Base-by-base conservation (phyloP, 2,888 invertebrate species). In the Elysia crispata region DNA sequence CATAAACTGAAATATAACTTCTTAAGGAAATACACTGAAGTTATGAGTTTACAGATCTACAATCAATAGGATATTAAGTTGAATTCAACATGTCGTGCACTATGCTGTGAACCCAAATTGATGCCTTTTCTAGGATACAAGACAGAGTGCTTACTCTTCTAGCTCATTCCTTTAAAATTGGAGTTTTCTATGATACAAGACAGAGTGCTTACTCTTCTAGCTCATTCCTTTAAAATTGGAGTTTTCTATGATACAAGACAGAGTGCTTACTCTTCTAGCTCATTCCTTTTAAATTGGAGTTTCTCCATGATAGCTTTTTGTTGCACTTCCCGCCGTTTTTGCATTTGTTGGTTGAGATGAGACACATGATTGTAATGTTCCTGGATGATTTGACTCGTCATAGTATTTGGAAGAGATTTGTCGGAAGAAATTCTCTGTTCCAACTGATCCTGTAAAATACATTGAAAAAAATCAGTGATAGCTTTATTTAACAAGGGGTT, bases 261-360 rank as follows among this genome's bases (percentile, higher is more conserved):
- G 11, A 41, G 13, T 1, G 64, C 78, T 49, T 77, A 91, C 91
- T 88, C 86, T 80, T 90, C 86, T 76, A 86, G 86, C 66, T 83
- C 80, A 31, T 85, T 62, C 83, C 84, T 87, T 83, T 89, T 91
- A n/a, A 85, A 86, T 82, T 88, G 86, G n/a, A 91, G 85, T 81
- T 86, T 89, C 79, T 91, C 90, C 60, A 85, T 82, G 62, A 91
- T 86, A n/a, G 85, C 79, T 62, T 85, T 86, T 82, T 89, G 88
- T 80, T 91, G 90, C n/a, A 86, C 74, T 31, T 89, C 87, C 18
- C 87, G 82, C 31, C 81, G 86, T 6, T 81, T 79, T 79, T 90
- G 87, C 76, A 91, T 74, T 74, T 85, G 81, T 15, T 88, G 85
- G n/a, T 87, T 87, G 57, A 91, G 85, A 31, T 89, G 83, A 25